phyloP scores from a whole-genome alignment of 2,113 vertebrate species.

The Callospermophilus lateralis region DNA sequence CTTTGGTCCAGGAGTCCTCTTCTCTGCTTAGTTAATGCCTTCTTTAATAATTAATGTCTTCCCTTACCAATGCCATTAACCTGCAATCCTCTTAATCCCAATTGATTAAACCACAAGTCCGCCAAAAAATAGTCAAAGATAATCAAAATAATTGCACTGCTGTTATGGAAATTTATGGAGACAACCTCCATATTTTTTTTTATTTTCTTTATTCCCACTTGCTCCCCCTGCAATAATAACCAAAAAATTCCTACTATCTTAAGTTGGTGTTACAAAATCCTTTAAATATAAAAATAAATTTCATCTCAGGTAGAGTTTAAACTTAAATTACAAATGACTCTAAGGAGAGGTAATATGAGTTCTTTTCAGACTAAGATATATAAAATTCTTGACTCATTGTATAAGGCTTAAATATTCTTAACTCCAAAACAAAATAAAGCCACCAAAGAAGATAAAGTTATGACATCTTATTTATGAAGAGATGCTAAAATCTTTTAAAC shows the following conservation, averaged over 20 bases:
- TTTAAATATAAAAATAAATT: conserved; percentile 56
- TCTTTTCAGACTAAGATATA: background rate
- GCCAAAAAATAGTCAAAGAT: conserved; percentile 41
- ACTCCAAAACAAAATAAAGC: conserved; percentile 52
- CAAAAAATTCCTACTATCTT: background rate
- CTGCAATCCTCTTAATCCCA: conserved; percentile 1
- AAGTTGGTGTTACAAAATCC: conserved; percentile 43
- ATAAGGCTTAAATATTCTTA: conserved; percentile 5
- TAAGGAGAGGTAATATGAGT: conserved; percentile 29
- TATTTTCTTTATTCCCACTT: background rate
- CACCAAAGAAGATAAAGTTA: conserved; percentile 24
- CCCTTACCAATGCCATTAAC: background rate
- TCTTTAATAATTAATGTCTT: conserved; percentile 33
- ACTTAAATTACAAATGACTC: conserved; percentile 1
- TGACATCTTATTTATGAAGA: conserved; percentile 47
- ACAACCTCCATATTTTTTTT: background rate
- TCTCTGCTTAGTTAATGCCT: background rate
- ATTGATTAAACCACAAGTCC: background rate
- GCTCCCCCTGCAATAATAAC: background rate
- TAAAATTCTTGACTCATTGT: conserved; percentile 32
- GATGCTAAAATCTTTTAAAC: conserved; percentile 35
- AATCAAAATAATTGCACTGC: background rate
- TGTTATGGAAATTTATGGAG: background rate
- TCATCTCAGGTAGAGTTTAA: background rate
- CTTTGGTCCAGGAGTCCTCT: background rate